Evolutionary conservation across 2,113 vertebrate species (phyloP), one percentile per base, ranked within the genome.

Genomic region (Lagopus muta): DNA sequence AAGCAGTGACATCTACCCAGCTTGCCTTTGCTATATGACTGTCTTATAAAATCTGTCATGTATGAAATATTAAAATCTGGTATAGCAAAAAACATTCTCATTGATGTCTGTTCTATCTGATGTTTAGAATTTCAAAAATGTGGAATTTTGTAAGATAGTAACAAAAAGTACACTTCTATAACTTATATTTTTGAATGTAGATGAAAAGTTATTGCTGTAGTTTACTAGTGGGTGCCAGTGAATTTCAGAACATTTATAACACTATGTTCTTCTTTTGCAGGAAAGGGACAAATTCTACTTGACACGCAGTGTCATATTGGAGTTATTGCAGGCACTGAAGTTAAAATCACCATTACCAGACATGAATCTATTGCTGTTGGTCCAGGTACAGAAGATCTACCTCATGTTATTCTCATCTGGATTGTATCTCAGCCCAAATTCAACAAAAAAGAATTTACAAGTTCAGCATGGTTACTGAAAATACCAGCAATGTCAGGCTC

Each of bases 261-360:
- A 67, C 55, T 83, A 13, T 27, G 42, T 30, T 90, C 86, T 89
- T 95, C 90, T 90, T 79, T 82, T 98, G 87, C 95, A 99, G 99
- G 99, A 99, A 96, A 98, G 99, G 90, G 99, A 99, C 97, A 99
- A 99, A 96, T 99, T 99, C 98, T 99, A 99, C 97, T 98, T 99
- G 98, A 99, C 99, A 9, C 99, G 99, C 67, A 98, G 99, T 75
- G 99, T 99, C 82, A 99, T 99, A 95, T 45, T 99, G 92, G 99
- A 99, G 95, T 98, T 99, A 81, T 98, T 99, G 70, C 99, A 99
- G 96, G 99, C 99, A 48, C 97, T 99, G 86, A 99, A 99, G 97
- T 98, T 99, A 89, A 99, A 99, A 93, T 99, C 99, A 22, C 98
- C 99, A 30, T 97, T 99, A 85, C 99, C 99, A 85, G 99, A 99